Conservation (phyloP, 2,888 invertebrate species). For the Dioctria linearis region DNA sequence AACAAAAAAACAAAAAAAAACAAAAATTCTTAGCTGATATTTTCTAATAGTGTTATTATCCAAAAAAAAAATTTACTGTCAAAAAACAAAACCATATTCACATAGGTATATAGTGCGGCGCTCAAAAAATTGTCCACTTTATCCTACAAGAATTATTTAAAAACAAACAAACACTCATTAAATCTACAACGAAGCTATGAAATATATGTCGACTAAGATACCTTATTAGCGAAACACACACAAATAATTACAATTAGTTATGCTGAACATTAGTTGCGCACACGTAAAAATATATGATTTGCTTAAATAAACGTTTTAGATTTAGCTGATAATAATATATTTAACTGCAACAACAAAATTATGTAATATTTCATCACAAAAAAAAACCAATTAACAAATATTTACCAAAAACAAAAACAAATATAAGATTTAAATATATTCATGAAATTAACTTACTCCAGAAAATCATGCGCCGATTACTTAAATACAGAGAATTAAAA, state of each 20-base stretch:
- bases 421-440: neutral
- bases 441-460: constrained; percentile 12
- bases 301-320: constrained; percentile 41
- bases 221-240: constrained; percentile 41
- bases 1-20: neutral
- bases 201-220: constrained; percentile 36
- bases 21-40: constrained; percentile 26
- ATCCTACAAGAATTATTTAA: constrained; percentile 9
- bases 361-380: constrained; percentile 25
- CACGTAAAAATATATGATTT: constrained; percentile 28
- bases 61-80: neutral
- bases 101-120: constrained; percentile 16
- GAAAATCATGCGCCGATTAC: constrained; percentile 13
- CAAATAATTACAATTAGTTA: constrained; percentile 24
- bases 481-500: neutral
- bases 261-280: constrained; percentile 44
- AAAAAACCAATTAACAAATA: constrained; percentile 26
- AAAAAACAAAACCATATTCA: constrained; percentile 6
- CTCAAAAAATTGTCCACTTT: constrained; percentile 18
- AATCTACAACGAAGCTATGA: constrained; percentile 47
- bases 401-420: constrained; percentile 8
- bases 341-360: constrained; percentile 39
- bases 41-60: constrained; percentile 20
- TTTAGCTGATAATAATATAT: constrained; percentile 37
- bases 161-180: constrained; percentile 11